Evolutionary conservation across 1,140 invertebrate genomes (phyloP), one percentile per base, ranked within the genome.

Genomic region (Pissodes strobi): DNA sequence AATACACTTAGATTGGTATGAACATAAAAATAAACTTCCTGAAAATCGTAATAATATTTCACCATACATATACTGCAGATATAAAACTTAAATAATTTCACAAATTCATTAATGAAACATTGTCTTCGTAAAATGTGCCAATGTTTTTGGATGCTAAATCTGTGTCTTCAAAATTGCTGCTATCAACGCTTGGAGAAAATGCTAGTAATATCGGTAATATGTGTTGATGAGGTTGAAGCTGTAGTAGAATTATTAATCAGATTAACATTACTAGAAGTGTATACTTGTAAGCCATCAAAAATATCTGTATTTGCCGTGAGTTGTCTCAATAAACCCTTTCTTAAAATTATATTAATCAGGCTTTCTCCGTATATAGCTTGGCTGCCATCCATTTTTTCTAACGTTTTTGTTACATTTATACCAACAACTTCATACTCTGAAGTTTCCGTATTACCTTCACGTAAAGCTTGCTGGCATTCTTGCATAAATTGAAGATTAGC

Each of bases 281-380:
- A 8, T 34, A n/a, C 30, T 6, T 34, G 6, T 34, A n/a, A 6
- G n/a, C 30, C n/a, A n/a, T 34, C 30, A 34, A 6, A 34, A 34
- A 34, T 34, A 34, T 34, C 30, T n/a, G n/a, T 34, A 34, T 34
- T 34, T 34, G 30, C 30, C 6, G 30, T 34, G n/a, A 34, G 30
- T n/a, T 34, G 30, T n/a, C n/a, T 34, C n/a, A 34, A 34, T 34
- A 34, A 34, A n/a, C 30, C 6, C n/a, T 34, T 34, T 34, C 3
- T 34, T 13, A 55, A n/a, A 10, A 55, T 22, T 61, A 30, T 34
- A n/a, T 34, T 34, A 34, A 51, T 39, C 22, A 52, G 2, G 12
- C 13, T 22, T 15, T 61, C 38, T 18, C 23, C 21, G 21, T 9
- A 38, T 23, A 37, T 38, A 37, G 59, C 27, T 34, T 49, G 15